Evolutionary conservation across 1,140 invertebrate genomes (phyloP), one percentile per base, ranked within the genome.

Genomic region (Neodiprion pinetum): DNA sequence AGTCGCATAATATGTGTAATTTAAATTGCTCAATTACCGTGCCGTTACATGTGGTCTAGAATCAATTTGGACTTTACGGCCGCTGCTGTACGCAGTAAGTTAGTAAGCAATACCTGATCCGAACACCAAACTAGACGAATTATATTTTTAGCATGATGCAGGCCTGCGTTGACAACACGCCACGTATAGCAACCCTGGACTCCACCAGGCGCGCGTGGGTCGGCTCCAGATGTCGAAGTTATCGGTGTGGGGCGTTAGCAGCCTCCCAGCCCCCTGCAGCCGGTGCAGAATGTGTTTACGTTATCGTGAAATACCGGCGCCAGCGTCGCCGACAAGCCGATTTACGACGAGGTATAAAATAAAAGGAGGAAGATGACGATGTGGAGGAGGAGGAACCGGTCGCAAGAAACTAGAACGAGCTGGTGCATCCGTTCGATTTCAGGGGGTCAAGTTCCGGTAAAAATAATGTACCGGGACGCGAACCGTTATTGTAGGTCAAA

Each of bases 231-330:
- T 61, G 53, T 61, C n/a, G 53, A 17, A 61, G 53, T 61, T 61
- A 61, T 61, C 53, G 53, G 53, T 17, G 53, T 61, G 53, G 53
- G 53, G 53, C 53, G 53, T 61, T 61, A 5, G 11, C 3, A 17
- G 53, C 53, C 4, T 17, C 28, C 28, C n/a, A 12, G 53, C 11
- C 53, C 53, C 53, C 53, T 61, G 53, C 28, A 40, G 53, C 53
- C 53, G 53, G 53, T 61, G 53, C 53, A 61, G 53, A 61, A 61
- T 61, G 11, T 61, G 11, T 61, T 61, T 17, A 61, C 4, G n/a
- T 61, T 61, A 61, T 61, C 53, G 53, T 61, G n/a, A 61, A 61
- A 61, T 61, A 61, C 11, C n/a, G 53, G 53, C 53, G 53, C 53
- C 53, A 61, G 53, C n/a, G 28, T 40, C 28, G 5, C 28, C 28